These are phyloP conservation scores for Heteromormyrus szaboi DNA, from an alignment of 2,797 vertebrate species.

Conservation along the genomic window DNA sequence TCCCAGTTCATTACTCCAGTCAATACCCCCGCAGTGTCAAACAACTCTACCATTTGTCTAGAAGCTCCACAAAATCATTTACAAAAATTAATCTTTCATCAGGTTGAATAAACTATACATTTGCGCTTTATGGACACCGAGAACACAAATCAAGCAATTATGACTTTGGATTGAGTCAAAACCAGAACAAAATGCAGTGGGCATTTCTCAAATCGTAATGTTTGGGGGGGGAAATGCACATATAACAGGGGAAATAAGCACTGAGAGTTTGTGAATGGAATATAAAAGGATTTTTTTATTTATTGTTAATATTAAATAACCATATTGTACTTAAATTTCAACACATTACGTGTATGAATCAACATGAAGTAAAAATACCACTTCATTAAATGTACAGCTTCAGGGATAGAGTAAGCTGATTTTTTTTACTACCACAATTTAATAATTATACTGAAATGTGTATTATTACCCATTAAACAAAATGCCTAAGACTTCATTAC, in stretches of 20 bases:
- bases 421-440: constrained; percentile 54
- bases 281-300: constrained; percentile 71
- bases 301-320: constrained; percentile 96
- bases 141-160: neutral
- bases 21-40: neutral
- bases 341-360: constrained; percentile 96
- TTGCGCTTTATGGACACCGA: neutral
- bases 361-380: constrained; percentile 98
- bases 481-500: constrained; percentile 64
- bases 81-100: neutral
- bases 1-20: neutral
- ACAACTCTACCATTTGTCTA: neutral
- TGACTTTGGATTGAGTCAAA: neutral
- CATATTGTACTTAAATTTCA: constrained; percentile 93
- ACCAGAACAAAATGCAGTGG: neutral
- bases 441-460: constrained; percentile 38
- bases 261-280: constrained; percentile 10
- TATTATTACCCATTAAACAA: constrained; percentile 70
- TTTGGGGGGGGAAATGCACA: neutral
- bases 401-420: constrained; percentile 76
- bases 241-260: neutral
- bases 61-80: neutral
- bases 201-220: neutral
- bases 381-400: constrained; percentile 90
- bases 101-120: neutral